Evolutionary conservation across 64 coral and sea anemone species (phyloP), one percentile per base, ranked within the genome.

Genomic region (Pocillopora damicornis): DNA sequence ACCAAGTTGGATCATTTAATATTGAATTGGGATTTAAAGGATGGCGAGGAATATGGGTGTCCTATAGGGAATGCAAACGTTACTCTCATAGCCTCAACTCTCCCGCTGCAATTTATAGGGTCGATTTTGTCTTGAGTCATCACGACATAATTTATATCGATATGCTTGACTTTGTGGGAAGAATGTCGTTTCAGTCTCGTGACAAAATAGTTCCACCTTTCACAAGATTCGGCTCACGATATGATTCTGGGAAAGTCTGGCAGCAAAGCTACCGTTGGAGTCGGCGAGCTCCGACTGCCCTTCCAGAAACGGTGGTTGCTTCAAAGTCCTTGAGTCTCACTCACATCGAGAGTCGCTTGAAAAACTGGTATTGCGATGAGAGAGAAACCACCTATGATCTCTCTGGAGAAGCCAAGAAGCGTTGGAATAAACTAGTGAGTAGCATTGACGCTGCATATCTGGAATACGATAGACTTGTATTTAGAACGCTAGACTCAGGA

Each of bases 41-140:
- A 2, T 95, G 93, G 93, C 82, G 93, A 89, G 59, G 72, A 58
- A 64, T 95, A 9, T 95, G 93, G 93, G 61, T 95, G 11, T 37
- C 61, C 11, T 89, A 89, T 36, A n/a, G 15, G 35, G 77, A 89
- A 59, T 71, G 63, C 65, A 71, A 73, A 76, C 6, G 14, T 51
- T 0, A 15, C 11, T 36, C 56, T 3, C 35, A 26, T 17, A 76
- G 78, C 26, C 38, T 79, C 38, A 11, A 22, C 35, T 35, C 17
- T 37, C 0, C 1, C 12, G 37, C 14, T 22, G 5, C 34, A 34
- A 15, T 65, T 20, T 2, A 8, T 2, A 65, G 51, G 58, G 63
- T 89, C 20, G 35, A 16, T 17, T 79, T 89, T 60, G 68, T 56
- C 1, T 72, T 57, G 16, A 4, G 9, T n/a, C 34, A 89, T 20